These are phyloP conservation scores for Etheostoma cragini DNA, from an alignment of 2,113 vertebrate species.

Conservation along the genomic window DNA sequence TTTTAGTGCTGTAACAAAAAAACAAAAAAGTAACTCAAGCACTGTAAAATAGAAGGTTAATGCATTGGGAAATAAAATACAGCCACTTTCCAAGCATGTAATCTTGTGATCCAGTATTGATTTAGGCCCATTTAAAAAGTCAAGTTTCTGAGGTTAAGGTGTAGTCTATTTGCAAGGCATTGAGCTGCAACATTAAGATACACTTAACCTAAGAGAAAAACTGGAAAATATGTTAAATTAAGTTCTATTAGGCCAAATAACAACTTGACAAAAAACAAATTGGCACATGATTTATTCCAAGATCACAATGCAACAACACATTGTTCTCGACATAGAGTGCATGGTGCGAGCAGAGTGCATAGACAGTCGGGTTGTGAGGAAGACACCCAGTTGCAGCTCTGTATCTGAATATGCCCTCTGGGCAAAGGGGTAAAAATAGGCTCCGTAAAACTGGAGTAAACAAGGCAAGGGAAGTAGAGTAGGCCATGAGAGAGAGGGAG, in stretches of 20 bases:
- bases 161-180: neutral
- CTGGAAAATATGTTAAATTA: constrained; percentile 3
- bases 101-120: constrained; percentile 1
- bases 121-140: neutral
- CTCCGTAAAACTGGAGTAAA: constrained; percentile 79
- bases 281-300: neutral
- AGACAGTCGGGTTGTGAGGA: constrained; percentile 61
- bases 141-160: neutral
- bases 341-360: constrained; percentile 50
- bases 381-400: constrained; percentile 72
- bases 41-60: neutral
- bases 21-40: neutral
- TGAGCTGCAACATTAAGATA: constrained; percentile 1
- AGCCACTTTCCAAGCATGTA: neutral
- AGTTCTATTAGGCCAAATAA: neutral
- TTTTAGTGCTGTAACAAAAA: neutral
- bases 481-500: constrained; percentile 48
- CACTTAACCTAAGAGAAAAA: neutral
- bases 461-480: constrained; percentile 73
- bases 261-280: constrained; percentile 7
- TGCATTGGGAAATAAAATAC: neutral
- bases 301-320: constrained; percentile 18
- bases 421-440: constrained; percentile 82
- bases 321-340: constrained; percentile 32
- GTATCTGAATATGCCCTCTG: constrained; percentile 80